These are phyloP conservation scores for Actinernus sp. DNA, from an alignment of 92 coral and sea anemone species.

Conservation along the genomic window DNA sequence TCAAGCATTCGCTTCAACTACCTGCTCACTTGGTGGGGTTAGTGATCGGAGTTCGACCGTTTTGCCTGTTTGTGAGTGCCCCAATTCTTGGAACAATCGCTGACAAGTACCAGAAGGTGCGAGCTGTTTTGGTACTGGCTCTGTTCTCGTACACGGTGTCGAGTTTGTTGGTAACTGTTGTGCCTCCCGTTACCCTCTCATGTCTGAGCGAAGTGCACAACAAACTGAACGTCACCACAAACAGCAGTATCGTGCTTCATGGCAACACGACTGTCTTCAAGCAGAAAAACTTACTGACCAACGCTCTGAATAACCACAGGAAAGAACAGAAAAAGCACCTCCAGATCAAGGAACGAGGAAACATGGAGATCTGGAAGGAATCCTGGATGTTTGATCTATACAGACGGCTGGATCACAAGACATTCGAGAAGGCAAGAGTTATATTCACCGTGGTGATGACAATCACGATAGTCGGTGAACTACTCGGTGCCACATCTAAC, in stretches of 20 bases:
- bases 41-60: constrained; percentile 81
- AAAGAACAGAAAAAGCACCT: constrained; percentile 4
- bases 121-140: constrained; percentile 69
- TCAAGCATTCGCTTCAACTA: constrained; percentile 87
- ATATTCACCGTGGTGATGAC: constrained; percentile 72
- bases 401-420: constrained; percentile 61
- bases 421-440: constrained; percentile 73
- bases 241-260: constrained; percentile 27
- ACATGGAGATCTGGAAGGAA: constrained; percentile 78
- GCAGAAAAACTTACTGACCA: constrained; percentile 19
- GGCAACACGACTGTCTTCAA: constrained; percentile 9
- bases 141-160: constrained; percentile 77
- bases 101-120: constrained; percentile 91
- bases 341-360: constrained; percentile 39
- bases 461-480: constrained; percentile 79
- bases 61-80: constrained; percentile 82
- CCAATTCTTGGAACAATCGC: constrained; percentile 92
- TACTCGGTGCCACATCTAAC: constrained; percentile 87
- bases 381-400: constrained; percentile 92
- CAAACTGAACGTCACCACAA: constrained; percentile 66
- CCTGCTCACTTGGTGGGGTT: constrained; percentile 91
- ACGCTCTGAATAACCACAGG: constrained; percentile 40
- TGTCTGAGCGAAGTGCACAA: constrained; percentile 82
- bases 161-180: constrained; percentile 74
- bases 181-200: constrained; percentile 82